Conservation (phyloP, 23 tunicate species). For the Halocynthia aurantium region DNA sequence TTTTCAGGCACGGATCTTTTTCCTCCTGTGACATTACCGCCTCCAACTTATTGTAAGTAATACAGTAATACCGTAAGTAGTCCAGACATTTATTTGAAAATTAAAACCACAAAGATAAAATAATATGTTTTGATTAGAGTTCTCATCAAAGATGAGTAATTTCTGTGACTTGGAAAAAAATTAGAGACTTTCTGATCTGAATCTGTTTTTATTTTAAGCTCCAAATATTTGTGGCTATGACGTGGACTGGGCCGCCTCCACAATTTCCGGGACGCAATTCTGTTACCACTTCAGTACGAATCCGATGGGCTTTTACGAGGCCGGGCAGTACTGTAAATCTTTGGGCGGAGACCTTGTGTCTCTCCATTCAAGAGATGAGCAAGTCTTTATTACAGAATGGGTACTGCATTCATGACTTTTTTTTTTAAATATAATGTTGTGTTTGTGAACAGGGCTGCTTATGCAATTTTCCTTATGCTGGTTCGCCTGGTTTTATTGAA, state of each 20-base stretch:
- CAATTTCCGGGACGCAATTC: slow-evolving; percentile 20
- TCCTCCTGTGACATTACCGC: slow-evolving; percentile 49
- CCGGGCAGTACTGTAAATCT: slow-evolving; percentile 35
- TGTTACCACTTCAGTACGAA: slow-evolving; percentile 43
- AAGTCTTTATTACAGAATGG: slow-evolving; percentile 46
- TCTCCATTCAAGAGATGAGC: slow-evolving; percentile 41
- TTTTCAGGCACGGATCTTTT: slow-evolving; percentile 46
- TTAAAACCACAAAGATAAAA: neutral
- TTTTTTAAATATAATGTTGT: no score
- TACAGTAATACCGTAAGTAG: neutral
- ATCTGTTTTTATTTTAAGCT: slow-evolving; percentile 16
- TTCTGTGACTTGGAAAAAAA: neutral
- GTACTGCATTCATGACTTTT: slow-evolving; percentile 1
- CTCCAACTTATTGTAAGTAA: slow-evolving; percentile 51
- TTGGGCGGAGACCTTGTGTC: slow-evolving; percentile 54
- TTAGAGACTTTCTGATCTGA: neutral
- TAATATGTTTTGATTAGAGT: neutral
- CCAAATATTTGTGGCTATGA: slow-evolving; percentile 61
- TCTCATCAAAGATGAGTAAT: neutral
- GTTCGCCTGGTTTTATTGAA: neutral
- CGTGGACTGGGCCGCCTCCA: slow-evolving; percentile 51
- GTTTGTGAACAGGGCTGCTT: neutral
- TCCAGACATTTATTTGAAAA: neutral
- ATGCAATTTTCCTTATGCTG: neutral
- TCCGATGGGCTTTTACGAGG: slow-evolving; percentile 32